Evolutionary conservation across 2,888 invertebrate species (phyloP).

Genomic region (Choristoneura rosaceana): DNA sequence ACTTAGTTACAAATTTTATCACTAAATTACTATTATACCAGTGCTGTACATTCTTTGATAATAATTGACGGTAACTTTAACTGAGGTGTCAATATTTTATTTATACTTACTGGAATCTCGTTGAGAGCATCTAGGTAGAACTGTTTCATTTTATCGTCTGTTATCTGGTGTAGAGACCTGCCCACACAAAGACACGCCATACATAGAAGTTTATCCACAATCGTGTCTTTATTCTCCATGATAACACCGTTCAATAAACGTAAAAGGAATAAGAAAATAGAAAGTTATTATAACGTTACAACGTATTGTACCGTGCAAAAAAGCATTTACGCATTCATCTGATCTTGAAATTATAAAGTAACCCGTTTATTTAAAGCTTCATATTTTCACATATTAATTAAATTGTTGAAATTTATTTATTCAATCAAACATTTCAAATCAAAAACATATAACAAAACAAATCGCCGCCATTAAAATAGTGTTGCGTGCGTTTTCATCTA

Average conservation of each 20-base stretch:
- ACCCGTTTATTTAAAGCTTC: neutral
- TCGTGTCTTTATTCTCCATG: slow-evolving; percentile 58
- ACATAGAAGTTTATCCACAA: slow-evolving; percentile 62
- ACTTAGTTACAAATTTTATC: too few relatives aligned
- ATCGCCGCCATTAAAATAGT: slow-evolving; percentile 40
- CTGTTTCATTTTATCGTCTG: slow-evolving; percentile 59
- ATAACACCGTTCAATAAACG: slow-evolving; percentile 35
- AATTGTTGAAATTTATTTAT: neutral
- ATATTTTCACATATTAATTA: neutral
- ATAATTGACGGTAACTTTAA: neutral
- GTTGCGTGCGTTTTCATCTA: slow-evolving; percentile 20
- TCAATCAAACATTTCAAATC: slow-evolving; percentile 19
- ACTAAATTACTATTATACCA: too few relatives aligned
- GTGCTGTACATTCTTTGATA: neutral
- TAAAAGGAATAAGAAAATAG: slow-evolving; percentile 18
- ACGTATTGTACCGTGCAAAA: neutral
- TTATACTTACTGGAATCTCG: slow-evolving; percentile 70
- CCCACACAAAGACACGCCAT: slow-evolving; percentile 72
- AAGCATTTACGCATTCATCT: neutral
- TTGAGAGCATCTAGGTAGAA: slow-evolving; percentile 65
- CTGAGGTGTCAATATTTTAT: neutral
- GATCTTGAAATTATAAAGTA: neutral
- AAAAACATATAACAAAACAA: slow-evolving; percentile 42
- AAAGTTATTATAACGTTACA: slow-evolving; percentile 25
- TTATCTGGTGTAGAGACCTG: slow-evolving; percentile 57